Evolutionary conservation across 2,797 vertebrate species (phyloP).

Genomic region (Rhynchotus rufescens): DNA sequence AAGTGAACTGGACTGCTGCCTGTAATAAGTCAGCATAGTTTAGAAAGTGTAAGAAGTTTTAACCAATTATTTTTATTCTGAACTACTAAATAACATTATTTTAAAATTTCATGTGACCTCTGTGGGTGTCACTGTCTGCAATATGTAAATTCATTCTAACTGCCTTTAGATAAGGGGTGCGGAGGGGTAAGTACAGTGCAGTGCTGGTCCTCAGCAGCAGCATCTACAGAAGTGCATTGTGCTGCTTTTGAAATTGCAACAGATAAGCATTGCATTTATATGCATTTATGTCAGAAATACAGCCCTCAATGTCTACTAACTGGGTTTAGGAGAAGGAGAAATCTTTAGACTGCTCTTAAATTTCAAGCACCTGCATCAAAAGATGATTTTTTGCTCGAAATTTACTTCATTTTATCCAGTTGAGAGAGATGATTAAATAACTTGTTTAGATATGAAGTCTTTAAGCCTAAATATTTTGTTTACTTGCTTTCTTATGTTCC

Average conservation of each 20-base stretch:
- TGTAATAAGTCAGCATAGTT: not conserved
- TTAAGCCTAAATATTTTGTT: not conserved
- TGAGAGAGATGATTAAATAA: not conserved
- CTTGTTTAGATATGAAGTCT: not conserved
- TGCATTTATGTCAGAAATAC: not conserved
- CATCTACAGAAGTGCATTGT: fast-evolving
- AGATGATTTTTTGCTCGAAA: not conserved
- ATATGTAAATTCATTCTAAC: not conserved
- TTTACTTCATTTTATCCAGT: not conserved
- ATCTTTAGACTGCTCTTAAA: not conserved
- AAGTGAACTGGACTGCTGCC: not conserved
- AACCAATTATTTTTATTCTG: not conserved
- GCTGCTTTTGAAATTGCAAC: not conserved
- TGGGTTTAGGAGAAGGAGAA: not conserved
- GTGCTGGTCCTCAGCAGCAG: not conserved
- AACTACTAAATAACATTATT: not conserved
- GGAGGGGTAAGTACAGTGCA: fast-evolving
- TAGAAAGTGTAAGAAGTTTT: not conserved
- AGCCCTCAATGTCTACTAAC: not conserved
- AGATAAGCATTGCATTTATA: not conserved
- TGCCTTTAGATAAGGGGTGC: not conserved
- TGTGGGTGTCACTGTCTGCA: not conserved
- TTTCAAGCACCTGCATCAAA: not conserved
- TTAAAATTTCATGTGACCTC: not conserved
- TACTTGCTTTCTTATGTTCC: not conserved